phyloP scores from a whole-genome alignment of 2,113 vertebrate genomes.

The Brachyistius frenatus region DNA sequence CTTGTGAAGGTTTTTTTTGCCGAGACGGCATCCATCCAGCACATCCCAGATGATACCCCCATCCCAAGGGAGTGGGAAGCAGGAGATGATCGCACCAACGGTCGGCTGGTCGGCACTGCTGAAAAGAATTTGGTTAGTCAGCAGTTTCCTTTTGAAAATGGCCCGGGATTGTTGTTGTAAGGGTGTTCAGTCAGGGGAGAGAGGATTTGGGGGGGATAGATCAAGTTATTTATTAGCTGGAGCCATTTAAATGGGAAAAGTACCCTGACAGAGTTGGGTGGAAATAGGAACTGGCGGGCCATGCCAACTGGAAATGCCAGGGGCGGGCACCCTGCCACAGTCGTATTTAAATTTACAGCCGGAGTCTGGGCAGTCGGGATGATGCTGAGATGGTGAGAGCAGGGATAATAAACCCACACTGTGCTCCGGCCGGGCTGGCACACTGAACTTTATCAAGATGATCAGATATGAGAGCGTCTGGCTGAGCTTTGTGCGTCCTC shows the following conservation, averaged over 20 bases:
- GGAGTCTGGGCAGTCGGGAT: constrained; percentile 38
- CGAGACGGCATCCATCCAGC: constrained; percentile 43
- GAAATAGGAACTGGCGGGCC: constrained; percentile 84
- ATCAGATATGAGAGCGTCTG: constrained; percentile 66
- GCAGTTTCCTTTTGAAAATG: constrained; percentile 83
- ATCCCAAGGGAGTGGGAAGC: constrained; percentile 76
- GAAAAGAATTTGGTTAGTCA: constrained; percentile 85
- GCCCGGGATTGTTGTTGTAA: constrained; percentile 83
- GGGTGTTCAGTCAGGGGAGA: constrained; percentile 79
- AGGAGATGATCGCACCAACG: constrained; percentile 75
- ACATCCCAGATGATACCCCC: constrained; percentile 48
- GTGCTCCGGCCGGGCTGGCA: constrained; percentile 25
- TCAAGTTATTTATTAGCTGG: constrained; percentile 85
- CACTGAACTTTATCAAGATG: constrained; percentile 64
- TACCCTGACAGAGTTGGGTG: constrained; percentile 74
- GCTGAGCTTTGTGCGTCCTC: constrained; percentile 54
- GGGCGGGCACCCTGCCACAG: constrained; percentile 73
- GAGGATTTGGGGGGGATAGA: constrained; percentile 84
- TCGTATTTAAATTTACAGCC: constrained; percentile 62
- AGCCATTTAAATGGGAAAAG: constrained; percentile 82
- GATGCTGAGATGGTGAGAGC: constrained; percentile 58
- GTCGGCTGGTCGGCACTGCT: constrained; percentile 71
- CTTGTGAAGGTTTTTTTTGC: constrained; percentile 40
- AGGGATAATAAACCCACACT: constrained; percentile 52
- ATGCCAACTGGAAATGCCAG: constrained; percentile 80